phyloP scores from a whole-genome alignment of 2,888 invertebrate genomes.

The Pristionchus japonicus region DNA sequence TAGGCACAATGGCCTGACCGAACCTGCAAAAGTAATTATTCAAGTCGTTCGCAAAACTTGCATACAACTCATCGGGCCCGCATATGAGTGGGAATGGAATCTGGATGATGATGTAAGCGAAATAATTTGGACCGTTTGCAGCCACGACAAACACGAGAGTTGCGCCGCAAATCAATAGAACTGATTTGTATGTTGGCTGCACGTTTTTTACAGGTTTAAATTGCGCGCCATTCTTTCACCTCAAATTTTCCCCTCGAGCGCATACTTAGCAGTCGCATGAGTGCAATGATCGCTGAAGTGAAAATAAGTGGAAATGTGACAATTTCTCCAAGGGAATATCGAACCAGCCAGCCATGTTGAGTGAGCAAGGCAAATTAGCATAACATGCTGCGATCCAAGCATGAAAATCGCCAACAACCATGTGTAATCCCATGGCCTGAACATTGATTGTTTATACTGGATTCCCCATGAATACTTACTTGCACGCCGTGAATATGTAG shows the following conservation, averaged over 20 bases:
- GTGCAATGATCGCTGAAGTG: neutral
- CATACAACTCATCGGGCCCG: neutral
- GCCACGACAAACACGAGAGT: neutral
- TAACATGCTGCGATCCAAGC: too few relatives aligned
- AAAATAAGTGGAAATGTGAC: neutral
- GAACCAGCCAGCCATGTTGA: conserved; percentile 1
- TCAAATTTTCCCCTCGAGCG: neutral
- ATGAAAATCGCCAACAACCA: too few relatives aligned
- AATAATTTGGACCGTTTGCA: neutral
- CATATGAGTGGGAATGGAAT: neutral
- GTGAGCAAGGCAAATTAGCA: neutral
- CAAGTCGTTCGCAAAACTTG: too few relatives aligned
- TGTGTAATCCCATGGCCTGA: too few relatives aligned
- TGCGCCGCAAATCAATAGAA: neutral
- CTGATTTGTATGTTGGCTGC: too few relatives aligned
- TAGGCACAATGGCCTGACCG: too few relatives aligned
- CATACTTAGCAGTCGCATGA: neutral
- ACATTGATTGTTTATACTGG: too few relatives aligned
- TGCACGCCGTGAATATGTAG: neutral
- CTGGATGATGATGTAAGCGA: neutral
- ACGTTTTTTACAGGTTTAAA: too few relatives aligned
- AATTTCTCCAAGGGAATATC: too few relatives aligned
- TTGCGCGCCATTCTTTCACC: too few relatives aligned
- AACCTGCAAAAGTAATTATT: too few relatives aligned
- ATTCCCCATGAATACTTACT: neutral